phyloP scores from a whole-genome alignment of 2,797 vertebrate genomes.

The Sternotherus odoratus region DNA sequence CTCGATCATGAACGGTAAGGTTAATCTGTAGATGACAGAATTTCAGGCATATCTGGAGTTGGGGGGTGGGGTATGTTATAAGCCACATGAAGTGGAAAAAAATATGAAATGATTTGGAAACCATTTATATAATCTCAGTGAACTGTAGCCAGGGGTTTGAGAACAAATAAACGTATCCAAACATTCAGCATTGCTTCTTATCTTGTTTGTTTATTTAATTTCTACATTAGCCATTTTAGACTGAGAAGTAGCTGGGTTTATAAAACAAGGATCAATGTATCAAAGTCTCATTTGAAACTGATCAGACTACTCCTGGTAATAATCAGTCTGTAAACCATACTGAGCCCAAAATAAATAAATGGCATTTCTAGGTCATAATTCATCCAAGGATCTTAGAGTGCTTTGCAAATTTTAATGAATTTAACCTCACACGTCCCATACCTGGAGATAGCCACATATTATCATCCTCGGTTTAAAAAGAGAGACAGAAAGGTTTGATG shows the following conservation, averaged over 20 bases:
- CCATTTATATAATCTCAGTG: neutral
- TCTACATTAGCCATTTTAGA: neutral
- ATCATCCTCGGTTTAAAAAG: accelerated
- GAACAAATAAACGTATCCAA: neutral
- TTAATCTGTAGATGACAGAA: neutral
- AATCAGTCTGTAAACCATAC: neutral
- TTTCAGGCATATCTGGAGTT: neutral
- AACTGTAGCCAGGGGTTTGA: neutral
- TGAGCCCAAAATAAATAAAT: neutral
- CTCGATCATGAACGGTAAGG: neutral
- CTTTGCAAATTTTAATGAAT: accelerated
- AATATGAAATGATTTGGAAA: neutral
- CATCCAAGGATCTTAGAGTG: neutral
- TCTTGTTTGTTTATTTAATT: neutral
- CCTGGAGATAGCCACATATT: neutral
- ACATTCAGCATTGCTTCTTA: neutral
- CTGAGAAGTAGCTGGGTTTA: neutral
- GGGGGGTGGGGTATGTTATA: neutral
- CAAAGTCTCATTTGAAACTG: neutral
- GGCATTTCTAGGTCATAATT: neutral
- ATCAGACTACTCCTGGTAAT: neutral
- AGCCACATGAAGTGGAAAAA: neutral
- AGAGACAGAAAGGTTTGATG: accelerated
- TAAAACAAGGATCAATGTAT: neutral
- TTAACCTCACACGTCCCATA: neutral